Conservation (phyloP, 2,113 vertebrate species). For the Gymnobelideus leadbeateri region DNA sequence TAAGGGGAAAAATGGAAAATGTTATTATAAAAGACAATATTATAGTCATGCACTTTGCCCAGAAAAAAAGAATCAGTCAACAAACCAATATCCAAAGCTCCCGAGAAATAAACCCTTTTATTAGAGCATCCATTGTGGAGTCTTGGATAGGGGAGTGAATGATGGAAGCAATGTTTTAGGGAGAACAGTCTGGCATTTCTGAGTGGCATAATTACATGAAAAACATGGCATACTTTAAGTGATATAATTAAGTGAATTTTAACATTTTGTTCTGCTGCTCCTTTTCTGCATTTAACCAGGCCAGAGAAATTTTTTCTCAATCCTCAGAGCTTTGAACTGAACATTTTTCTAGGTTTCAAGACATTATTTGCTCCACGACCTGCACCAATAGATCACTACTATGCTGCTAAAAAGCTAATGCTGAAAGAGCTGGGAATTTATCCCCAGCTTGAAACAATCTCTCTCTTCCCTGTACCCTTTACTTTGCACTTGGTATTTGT, state of each 20-base stretch:
- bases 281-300: background rate
- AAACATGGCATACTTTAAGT: too few relatives aligned
- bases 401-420: background rate
- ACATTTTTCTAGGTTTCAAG: conserved; percentile 32
- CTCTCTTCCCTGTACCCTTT: background rate
- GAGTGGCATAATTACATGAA: background rate
- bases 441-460: background rate
- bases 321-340: conserved; percentile 20
- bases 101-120: background rate
- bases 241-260: background rate
- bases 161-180: background rate
- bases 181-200: conserved; percentile 1
- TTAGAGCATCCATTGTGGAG: background rate
- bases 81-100: background rate
- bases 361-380: conserved; percentile 3
- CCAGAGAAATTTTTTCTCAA: conserved; percentile 19
- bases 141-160: background rate
- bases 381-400: conserved; percentile 34
- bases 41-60: background rate
- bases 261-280: background rate
- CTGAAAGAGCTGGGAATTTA: conserved; percentile 1
- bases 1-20: background rate
- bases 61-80: background rate
- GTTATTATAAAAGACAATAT: background rate
- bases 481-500: background rate